These are phyloP conservation scores for Torymus tubicola DNA, from an alignment of 2,888 invertebrate species.

Conservation along the genomic window DNA sequence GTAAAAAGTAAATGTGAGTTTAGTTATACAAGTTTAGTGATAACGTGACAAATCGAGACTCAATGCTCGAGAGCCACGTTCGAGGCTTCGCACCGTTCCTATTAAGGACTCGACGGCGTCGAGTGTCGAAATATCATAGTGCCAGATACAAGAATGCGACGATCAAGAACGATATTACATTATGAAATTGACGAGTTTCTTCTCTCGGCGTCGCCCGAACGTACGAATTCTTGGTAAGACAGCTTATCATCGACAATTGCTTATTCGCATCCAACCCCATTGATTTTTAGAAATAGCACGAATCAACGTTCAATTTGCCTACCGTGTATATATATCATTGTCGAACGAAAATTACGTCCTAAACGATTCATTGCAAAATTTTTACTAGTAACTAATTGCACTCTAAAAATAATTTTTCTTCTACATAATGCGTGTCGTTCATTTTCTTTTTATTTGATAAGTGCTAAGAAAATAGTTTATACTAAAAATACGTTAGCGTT, in stretches of 20 bases:
- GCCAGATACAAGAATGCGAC: constrained; percentile 35
- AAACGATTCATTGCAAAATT: constrained; percentile 28
- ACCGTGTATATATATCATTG: neutral
- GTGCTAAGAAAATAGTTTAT: constrained; percentile 27
- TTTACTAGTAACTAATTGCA: constrained; percentile 26
- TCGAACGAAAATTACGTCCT: neutral
- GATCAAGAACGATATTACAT: constrained; percentile 38
- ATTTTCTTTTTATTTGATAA: neutral
- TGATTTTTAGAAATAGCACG: neutral
- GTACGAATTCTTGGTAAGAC: constrained; percentile 22
- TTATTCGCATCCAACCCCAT: neutral
- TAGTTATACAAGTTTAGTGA: constrained; percentile 47
- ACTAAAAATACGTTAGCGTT: constrained; percentile 9
- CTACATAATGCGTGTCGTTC: neutral
- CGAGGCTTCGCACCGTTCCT: constrained; percentile 30
- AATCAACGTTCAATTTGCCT: constrained; percentile 7
- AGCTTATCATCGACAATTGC: neutral
- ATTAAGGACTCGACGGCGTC: constrained; percentile 12
- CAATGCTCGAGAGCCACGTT: constrained; percentile 34
- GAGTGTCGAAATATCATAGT: constrained; percentile 36
- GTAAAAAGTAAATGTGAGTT: constrained; percentile 48
- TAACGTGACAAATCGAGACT: constrained; percentile 31
- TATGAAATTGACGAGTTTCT: constrained; percentile 50
- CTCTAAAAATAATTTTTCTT: constrained; percentile 20
- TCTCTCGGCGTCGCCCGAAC: constrained; percentile 22